Percentiles rank a stretch among this genome's conserved stretches.
Conservation (phyloP, 2,797 vertebrate genomes). For the Syngnathus acus region DNA sequence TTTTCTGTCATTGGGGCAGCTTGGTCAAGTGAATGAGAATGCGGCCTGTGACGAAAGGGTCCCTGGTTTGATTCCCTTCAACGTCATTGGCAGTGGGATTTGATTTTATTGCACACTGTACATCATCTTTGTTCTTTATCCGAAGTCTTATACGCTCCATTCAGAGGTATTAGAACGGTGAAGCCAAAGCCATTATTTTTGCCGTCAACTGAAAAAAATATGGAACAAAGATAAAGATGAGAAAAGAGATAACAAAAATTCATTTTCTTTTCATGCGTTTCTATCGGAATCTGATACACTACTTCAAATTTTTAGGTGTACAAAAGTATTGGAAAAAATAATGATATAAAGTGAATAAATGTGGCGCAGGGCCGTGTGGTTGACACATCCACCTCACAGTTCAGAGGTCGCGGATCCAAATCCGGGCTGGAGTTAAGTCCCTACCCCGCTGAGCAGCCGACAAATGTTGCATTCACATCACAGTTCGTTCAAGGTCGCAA, state of each 20-base stretch:
- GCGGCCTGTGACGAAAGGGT: not conserved
- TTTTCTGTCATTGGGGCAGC: not conserved
- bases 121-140: not conserved
- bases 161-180: not conserved
- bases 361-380: no score
- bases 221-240: not conserved
- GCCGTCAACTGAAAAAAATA: not conserved
- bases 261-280: not conserved
- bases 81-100: not conserved
- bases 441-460: no score
- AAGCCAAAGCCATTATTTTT: not conserved
- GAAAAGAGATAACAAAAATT: not conserved
- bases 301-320: not conserved
- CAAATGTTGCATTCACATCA: no score
- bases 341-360: not conserved
- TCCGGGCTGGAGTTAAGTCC: no score
- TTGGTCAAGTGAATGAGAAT: conserved; percentile 6
- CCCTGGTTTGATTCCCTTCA: not conserved
- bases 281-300: not conserved
- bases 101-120: not conserved
- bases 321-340: not conserved
- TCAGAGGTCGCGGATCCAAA: no score
- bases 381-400: no score
- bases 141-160: not conserved
- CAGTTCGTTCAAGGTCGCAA: no score